A percentile compares a stretch with the other conserved stretches of the same genome.
Evolutionary conservation across 1,140 invertebrate genomes (phyloP).

Genomic region (Nasonia giraulti): DNA sequence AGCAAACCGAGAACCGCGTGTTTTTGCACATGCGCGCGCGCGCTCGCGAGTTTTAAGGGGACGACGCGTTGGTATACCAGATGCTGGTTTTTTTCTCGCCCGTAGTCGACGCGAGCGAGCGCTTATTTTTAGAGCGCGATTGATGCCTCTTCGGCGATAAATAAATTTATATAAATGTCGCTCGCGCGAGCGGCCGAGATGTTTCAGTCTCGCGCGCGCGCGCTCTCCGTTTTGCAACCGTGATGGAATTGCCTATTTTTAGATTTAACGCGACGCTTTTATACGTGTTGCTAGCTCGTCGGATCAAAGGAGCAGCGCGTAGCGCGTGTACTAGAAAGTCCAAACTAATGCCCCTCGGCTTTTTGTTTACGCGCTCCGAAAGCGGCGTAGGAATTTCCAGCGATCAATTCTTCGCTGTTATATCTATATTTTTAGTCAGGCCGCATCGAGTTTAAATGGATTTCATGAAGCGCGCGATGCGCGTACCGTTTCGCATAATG

Average conservation of each 20-base stretch:
- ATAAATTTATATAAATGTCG: conserved; percentile 16
- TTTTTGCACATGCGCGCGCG: background rate
- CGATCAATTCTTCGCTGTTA: too few relatives aligned
- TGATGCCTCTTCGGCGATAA: background rate
- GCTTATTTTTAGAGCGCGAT: background rate
- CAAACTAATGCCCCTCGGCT: too few relatives aligned
- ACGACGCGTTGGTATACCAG: too few relatives aligned
- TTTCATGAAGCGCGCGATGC: background rate
- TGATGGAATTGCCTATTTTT: background rate
- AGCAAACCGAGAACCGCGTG: conserved; percentile 27
- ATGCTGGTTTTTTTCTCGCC: too few relatives aligned
- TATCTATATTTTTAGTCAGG: too few relatives aligned
- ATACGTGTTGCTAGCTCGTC: background rate
- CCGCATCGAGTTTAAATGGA: background rate
- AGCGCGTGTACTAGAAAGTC: too few relatives aligned
- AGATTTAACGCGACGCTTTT: background rate
- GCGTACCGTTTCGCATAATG: background rate
- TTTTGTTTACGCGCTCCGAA: too few relatives aligned
- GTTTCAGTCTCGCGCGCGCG: too few relatives aligned
- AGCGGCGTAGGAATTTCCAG: too few relatives aligned
- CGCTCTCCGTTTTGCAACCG: background rate
- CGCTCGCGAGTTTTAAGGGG: background rate
- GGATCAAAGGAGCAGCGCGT: background rate
- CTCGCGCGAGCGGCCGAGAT: too few relatives aligned
- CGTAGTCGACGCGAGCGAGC: too few relatives aligned